These are phyloP conservation scores for Mycalesis mineus DNA, from an alignment of 2,888 invertebrate species.

Conservation along the genomic window DNA sequence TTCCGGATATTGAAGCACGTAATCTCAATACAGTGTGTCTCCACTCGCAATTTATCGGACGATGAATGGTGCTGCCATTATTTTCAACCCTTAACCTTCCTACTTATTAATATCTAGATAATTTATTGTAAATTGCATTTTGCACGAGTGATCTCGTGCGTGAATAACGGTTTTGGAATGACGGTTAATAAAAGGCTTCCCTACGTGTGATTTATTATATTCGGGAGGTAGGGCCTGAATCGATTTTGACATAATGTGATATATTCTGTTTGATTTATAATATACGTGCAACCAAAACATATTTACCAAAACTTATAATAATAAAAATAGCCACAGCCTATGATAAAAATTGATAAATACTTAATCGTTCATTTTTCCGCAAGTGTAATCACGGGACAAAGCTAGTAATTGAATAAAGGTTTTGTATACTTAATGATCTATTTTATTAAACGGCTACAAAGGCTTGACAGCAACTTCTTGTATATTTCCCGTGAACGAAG, in stretches of 20 bases:
- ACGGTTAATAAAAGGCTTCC: conserved; percentile 28
- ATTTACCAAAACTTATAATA: too few species aligned
- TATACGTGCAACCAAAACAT: background rate
- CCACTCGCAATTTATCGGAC: conserved; percentile 74
- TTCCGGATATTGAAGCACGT: conserved; percentile 77
- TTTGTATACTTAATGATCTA: conserved; percentile 16
- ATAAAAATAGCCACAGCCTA: too few species aligned
- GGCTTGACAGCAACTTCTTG: conserved; percentile 23
- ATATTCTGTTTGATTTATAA: background rate
- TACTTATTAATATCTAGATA: conserved; percentile 77
- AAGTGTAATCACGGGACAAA: too few species aligned
- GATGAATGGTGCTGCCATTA: conserved; percentile 72
- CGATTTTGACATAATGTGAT: conserved; percentile 13
- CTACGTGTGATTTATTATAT: conserved; percentile 26
- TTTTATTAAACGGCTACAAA: conserved; percentile 13
- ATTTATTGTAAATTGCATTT: conserved; percentile 79
- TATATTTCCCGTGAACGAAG: conserved; percentile 28
- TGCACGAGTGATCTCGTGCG: conserved; percentile 60
- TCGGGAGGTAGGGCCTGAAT: conserved; percentile 15
- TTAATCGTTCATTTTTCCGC: too few species aligned
- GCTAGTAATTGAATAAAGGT: background rate
- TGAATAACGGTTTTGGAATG: conserved; percentile 44
- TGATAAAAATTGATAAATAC: too few species aligned
- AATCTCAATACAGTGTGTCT: conserved; percentile 74
- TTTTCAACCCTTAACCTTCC: conserved; percentile 73